Evolutionary conservation across 2,888 invertebrate species (phyloP).

Genomic region (Brachynemurus nebulosus): DNA sequence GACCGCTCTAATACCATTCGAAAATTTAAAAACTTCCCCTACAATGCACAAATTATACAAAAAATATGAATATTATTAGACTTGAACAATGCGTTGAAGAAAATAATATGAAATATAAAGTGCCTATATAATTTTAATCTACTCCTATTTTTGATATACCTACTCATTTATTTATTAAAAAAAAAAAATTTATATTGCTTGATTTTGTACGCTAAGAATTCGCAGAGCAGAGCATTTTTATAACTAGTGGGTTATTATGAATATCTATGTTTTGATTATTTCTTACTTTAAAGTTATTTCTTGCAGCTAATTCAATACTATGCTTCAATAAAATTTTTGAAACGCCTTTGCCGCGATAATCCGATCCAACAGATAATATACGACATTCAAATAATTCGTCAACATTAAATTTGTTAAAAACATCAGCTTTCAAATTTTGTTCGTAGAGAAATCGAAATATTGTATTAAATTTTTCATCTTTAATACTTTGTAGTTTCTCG

Average conservation of each 20-base stretch:
- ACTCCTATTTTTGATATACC: no score
- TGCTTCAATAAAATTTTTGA: constrained; percentile 55
- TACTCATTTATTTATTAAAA: no score
- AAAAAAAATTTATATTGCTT: no score
- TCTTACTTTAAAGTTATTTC: constrained; percentile 52
- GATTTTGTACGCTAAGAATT: no score
- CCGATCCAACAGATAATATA: constrained; percentile 61
- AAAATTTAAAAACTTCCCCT: no score
- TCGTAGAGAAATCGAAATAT: constrained; percentile 65
- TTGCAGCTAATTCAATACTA: constrained; percentile 50
- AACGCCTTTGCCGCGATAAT: constrained; percentile 57
- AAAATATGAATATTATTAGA: no score
- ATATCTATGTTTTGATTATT: not conserved
- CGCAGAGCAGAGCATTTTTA: no score
- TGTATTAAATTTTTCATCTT: constrained; percentile 59
- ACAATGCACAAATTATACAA: no score
- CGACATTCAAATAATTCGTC: constrained; percentile 64
- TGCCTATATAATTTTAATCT: no score
- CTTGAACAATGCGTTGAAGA: no score
- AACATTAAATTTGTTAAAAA: constrained; percentile 51
- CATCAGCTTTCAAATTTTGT: constrained; percentile 50
- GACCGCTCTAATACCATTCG: no score
- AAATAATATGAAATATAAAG: no score
- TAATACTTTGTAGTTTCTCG: constrained; percentile 48
- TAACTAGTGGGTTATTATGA: not conserved